Evolutionary conservation across 1,140 invertebrate species (phyloP).

Genomic region (Eupristina koningsbergeri): DNA sequence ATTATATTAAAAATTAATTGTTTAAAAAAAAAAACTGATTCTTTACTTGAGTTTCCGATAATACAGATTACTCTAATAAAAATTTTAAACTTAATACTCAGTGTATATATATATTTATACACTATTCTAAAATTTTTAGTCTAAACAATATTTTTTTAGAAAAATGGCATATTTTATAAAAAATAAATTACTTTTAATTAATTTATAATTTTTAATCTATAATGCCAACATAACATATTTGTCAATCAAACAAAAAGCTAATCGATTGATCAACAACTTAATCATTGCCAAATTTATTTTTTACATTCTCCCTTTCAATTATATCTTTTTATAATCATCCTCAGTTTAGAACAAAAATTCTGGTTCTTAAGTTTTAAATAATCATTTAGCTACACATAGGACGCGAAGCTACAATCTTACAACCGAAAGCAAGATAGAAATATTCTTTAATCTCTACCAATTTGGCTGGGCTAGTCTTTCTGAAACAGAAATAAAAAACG

Average conservation of each 20-base stretch:
- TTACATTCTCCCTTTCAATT: background rate
- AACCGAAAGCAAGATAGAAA: constrained; percentile 45
- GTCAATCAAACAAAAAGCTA: background rate
- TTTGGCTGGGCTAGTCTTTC: constrained; percentile 67
- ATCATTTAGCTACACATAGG: constrained; percentile 38
- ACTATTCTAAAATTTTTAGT: background rate
- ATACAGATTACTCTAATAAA: background rate
- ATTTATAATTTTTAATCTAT: background rate
- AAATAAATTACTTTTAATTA: background rate
- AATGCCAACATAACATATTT: background rate
- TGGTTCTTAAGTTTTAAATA: constrained; percentile 26
- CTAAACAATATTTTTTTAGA: background rate
- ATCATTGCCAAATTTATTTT: constrained; percentile 12
- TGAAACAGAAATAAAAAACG: constrained; percentile 74
- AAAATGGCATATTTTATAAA: too few species aligned
- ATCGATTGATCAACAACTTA: constrained; percentile 25
- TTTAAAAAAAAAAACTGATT: background rate
- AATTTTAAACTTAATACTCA: background rate
- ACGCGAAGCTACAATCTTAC: constrained; percentile 35
- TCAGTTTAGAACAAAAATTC: constrained; percentile 23
- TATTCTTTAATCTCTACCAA: constrained; percentile 52
- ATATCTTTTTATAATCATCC: constrained; percentile 38
- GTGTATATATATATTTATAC: background rate
- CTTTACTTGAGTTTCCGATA: background rate
- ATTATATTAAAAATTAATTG: constrained; percentile 22